Conservation (phyloP, 2,888 invertebrate genomes). For the Xanthostigma xanthostigma region DNA sequence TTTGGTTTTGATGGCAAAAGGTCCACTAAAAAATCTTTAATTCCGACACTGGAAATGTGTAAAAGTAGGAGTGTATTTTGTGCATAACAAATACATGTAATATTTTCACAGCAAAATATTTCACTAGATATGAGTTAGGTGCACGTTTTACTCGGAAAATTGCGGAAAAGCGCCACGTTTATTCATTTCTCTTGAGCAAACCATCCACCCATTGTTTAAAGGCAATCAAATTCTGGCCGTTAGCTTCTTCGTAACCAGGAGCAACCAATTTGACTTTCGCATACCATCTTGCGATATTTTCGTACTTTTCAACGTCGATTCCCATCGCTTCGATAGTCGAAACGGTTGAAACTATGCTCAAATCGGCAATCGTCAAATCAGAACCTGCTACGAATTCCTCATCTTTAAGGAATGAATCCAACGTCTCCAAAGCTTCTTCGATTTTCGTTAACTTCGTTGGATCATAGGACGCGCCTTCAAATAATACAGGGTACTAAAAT, state of each 20-base stretch:
- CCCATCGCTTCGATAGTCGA: conserved; percentile 48
- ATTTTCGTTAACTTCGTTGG: conserved; percentile 52
- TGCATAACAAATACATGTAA: no score
- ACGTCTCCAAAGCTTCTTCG: conserved; percentile 47
- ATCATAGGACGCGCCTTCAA: conserved; percentile 32
- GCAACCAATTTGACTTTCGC: conserved; percentile 38
- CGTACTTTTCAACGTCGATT: conserved; percentile 51
- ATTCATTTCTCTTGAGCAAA: no score
- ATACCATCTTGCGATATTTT: conserved; percentile 51
- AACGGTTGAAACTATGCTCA: conserved; percentile 49
- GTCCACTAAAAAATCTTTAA: no score
- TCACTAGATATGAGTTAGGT: no score
- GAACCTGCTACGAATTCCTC: conserved; percentile 58
- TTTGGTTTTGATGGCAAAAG: no score
- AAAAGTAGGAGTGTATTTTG: no score
- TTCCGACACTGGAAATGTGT: no score
- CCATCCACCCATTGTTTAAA: conserved; percentile 23
- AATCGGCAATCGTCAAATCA: conserved; percentile 62
- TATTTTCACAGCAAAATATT: no score
- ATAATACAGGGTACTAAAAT: conserved; percentile 33
- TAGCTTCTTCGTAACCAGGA: conserved; percentile 36
- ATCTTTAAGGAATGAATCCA: conserved; percentile 57
- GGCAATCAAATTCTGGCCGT: conserved; percentile 20
- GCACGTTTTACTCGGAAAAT: no score
- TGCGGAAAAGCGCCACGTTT: no score